These are phyloP conservation scores for Neotragus pygmaeus DNA, from an alignment of 2,113 vertebrate species.

Conservation along the genomic window DNA sequence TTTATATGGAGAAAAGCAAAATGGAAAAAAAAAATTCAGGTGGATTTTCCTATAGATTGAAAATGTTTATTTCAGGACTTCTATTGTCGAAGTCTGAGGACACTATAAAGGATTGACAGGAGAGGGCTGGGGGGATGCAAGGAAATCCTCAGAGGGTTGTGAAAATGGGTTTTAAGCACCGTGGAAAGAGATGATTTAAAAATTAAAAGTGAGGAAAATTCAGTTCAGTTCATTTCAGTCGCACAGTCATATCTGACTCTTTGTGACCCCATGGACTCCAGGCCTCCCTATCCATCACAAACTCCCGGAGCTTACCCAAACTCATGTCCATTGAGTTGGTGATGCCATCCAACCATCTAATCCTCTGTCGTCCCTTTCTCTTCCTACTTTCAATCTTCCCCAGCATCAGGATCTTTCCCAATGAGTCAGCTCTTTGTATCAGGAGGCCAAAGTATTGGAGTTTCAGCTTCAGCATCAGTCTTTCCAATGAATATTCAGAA, in stretches of 20 bases:
- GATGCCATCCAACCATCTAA: background rate
- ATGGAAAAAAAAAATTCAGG: background rate
- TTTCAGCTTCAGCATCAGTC: background rate
- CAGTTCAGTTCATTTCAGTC: background rate
- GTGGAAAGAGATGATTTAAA: background rate
- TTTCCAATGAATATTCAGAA: background rate
- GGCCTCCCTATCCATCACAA: background rate
- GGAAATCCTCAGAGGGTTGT: background rate
- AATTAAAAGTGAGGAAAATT: background rate
- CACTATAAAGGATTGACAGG: background rate
- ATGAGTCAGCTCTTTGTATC: background rate
- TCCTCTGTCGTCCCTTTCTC: background rate
- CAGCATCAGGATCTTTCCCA: background rate
- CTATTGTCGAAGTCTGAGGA: background rate
- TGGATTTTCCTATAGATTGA: background rate
- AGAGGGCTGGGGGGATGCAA: background rate
- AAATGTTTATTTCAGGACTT: slow-evolving; percentile 19
- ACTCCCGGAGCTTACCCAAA: background rate
- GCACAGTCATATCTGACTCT: background rate
- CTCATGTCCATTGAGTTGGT: background rate
- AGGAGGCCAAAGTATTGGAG: background rate
- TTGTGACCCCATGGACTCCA: background rate
- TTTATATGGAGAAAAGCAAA: background rate
- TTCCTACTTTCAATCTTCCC: background rate
- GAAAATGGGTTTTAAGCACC: background rate